Conservation (phyloP, 2,113 vertebrate genomes). For the Tragelaphus imberbis region DNA sequence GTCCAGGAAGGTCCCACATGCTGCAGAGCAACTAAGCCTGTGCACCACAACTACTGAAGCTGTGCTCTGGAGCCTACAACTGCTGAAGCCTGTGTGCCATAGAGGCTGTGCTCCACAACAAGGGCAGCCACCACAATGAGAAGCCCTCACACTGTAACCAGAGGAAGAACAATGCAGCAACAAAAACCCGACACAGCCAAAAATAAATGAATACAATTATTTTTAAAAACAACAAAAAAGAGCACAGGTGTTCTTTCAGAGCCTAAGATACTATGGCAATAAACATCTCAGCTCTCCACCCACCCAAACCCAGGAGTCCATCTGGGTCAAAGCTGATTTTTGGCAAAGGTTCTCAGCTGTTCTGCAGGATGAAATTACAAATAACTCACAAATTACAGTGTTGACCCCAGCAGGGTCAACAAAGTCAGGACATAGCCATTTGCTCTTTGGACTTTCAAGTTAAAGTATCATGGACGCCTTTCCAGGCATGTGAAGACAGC, state of each 20-base stretch:
- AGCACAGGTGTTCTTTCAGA: not conserved
- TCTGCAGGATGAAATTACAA: not conserved
- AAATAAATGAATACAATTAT: not conserved
- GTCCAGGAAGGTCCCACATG: not conserved
- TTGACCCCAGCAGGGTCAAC: not conserved
- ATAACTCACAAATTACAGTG: not conserved
- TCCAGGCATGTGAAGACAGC: not conserved
- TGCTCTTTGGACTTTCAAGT: not conserved
- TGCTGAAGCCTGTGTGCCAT: not conserved
- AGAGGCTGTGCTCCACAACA: not conserved
- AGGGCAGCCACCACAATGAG: not conserved
- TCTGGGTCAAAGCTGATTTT: not conserved
- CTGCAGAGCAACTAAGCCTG: not conserved
- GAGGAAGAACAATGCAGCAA: not conserved
- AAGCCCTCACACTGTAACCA: not conserved
- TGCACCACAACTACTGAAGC: not conserved
- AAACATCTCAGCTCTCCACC: not conserved
- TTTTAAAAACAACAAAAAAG: not conserved
- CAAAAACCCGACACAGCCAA: not conserved
- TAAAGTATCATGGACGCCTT: not conserved
- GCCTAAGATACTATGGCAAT: not conserved
- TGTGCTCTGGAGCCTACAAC: not conserved
- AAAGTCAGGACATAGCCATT: not conserved
- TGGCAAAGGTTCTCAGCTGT: not conserved
- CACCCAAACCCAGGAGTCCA: not conserved